A percentile compares a stretch with the other conserved stretches of the same genome.
These are phyloP conservation scores for Rhopilema esculentum DNA, from an alignment of 30 jellyfish, hydroid and myxozoan species.

Conservation along the genomic window DNA sequence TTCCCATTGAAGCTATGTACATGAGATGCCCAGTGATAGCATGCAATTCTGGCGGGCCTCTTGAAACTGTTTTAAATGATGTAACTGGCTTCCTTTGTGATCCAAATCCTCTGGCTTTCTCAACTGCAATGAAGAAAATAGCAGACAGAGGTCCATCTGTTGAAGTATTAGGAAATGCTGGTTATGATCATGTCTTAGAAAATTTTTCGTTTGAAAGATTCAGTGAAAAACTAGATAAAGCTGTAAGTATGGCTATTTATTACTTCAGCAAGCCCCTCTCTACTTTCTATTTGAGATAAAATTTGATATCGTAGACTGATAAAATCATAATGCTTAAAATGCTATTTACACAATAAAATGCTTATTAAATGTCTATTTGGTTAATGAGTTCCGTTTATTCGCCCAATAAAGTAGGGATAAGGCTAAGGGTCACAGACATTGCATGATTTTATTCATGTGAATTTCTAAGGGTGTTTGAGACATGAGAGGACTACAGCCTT, in stretches of 20 bases:
- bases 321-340: no score
- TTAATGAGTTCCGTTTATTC: no score
- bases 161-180: constrained; percentile 63
- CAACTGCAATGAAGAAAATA: constrained; percentile 82
- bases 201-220: constrained; percentile 86
- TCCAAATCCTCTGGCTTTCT: constrained; percentile 82
- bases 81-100: constrained; percentile 91
- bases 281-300: no score
- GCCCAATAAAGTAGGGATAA: no score
- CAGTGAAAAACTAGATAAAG: constrained; percentile 71
- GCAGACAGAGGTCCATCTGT: constrained; percentile 23
- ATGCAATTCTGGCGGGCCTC: constrained; percentile 98
- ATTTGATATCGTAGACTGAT: no score
- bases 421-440: no score
- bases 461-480: no score
- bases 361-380: no score
- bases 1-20: constrained; percentile 96
- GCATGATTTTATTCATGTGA: no score
- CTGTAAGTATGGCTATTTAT: constrained; percentile 52
- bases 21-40: constrained; percentile 96
- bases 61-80: constrained; percentile 79
- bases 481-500: no score
- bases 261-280: no score
- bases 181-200: constrained; percentile 79
- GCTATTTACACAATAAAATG: no score